phyloP scores from a whole-genome alignment of 2,113 vertebrate species.

The Nothobranchius kuhntae region DNA sequence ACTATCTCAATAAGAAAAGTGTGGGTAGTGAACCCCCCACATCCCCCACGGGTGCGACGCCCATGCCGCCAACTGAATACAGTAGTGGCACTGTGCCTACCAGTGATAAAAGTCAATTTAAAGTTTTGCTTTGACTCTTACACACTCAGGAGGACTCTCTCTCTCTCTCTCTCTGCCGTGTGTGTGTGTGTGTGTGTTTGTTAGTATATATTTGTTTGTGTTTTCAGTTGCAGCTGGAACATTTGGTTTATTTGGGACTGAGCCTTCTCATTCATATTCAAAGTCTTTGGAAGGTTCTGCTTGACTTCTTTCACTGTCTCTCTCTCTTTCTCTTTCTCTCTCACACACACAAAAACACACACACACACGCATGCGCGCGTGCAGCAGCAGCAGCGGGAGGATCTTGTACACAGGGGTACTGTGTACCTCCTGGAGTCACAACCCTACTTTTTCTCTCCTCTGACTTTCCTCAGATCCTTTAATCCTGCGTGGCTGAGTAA shows the following conservation, averaged over 20 bases:
- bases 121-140: constrained; percentile 52
- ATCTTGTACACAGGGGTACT: constrained; percentile 38
- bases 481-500: constrained; percentile 63
- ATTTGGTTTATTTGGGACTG: constrained; percentile 62
- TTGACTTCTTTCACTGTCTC: constrained; percentile 28
- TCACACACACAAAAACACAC: background rate
- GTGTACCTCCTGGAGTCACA: constrained; percentile 41
- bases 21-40: too few relatives aligned
- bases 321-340: too few relatives aligned
- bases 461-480: constrained; percentile 40
- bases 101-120: constrained; percentile 65
- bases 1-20: too few relatives aligned
- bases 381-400: constrained; percentile 3
- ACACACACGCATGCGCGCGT: constrained; percentile 7
- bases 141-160: constrained; percentile 8
- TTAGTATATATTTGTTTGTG: constrained; percentile 17
- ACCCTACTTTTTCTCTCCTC: constrained; percentile 16
- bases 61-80: constrained; percentile 46
- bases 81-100: constrained; percentile 40
- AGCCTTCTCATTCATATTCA: constrained; percentile 75
- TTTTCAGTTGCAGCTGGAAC: constrained; percentile 57
- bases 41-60: too few relatives aligned
- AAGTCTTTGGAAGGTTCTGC: constrained; percentile 52
- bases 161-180: constrained; percentile 1
- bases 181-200: background rate